A percentile compares a stretch with the other conserved stretches of the same genome.
Evolutionary conservation across 2,113 vertebrate species (phyloP).

Genomic region (Tretioscincus oriximinensis): DNA sequence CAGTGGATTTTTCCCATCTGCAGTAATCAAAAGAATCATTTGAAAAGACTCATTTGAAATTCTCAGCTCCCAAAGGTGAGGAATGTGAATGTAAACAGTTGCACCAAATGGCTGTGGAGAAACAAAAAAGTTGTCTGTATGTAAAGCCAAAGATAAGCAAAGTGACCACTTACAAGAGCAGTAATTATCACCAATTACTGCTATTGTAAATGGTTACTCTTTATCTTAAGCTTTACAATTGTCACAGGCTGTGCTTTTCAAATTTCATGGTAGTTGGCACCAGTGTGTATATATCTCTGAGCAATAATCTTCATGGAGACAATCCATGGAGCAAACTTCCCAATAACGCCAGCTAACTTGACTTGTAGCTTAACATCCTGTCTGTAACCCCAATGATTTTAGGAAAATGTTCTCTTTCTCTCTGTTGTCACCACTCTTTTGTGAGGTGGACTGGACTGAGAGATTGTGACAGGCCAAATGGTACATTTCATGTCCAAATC

Average conservation of each 20-base stretch:
- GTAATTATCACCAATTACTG: background rate
- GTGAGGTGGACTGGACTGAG: too few species aligned
- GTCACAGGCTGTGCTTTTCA: background rate
- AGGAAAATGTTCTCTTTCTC: too few species aligned
- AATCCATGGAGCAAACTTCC: background rate
- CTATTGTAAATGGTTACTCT: background rate
- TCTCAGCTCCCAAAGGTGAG: background rate
- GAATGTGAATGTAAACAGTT: background rate
- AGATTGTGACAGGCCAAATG: too few species aligned
- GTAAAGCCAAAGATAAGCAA: conserved; percentile 5
- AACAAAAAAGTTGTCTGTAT: background rate
- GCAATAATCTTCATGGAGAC: background rate
- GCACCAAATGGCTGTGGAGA: background rate
- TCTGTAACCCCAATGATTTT: too few species aligned
- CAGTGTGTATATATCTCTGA: background rate
- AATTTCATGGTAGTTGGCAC: background rate
- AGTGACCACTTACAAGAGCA: background rate
- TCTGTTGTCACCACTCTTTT: too few species aligned
- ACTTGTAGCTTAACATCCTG: too few species aligned
- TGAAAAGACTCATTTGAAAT: background rate
- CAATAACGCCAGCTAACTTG: background rate
- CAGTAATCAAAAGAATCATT: background rate
- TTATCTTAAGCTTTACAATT: background rate
- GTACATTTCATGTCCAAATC: too few species aligned
- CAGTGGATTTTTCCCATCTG: background rate